A percentile compares a stretch with the other conserved stretches of the same genome.
Evolutionary conservation across 2,797 vertebrate genomes (phyloP).

Genomic region (Dryobates pubescens): DNA sequence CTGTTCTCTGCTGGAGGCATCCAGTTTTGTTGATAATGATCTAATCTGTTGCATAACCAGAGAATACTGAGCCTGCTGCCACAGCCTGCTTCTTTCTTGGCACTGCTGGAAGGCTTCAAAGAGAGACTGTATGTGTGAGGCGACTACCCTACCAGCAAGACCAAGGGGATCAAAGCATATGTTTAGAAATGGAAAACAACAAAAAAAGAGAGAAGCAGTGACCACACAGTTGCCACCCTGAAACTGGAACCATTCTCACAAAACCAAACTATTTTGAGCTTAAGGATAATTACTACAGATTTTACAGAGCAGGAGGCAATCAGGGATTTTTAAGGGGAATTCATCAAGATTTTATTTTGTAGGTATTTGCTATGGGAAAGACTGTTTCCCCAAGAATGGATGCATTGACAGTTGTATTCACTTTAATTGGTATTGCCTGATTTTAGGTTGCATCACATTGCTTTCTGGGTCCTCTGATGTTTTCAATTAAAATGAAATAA

Average conservation of each 20-base stretch:
- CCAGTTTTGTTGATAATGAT: conserved; percentile 64
- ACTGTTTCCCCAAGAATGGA: not conserved
- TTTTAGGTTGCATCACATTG: not conserved
- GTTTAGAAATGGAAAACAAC: conserved; percentile 54
- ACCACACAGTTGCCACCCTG: conserved; percentile 1
- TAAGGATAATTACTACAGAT: not conserved
- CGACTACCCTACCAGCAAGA: conserved; percentile 48
- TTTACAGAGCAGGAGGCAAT: not conserved
- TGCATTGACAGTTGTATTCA: not conserved
- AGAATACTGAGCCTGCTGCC: conserved; percentile 47
- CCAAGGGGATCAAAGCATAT: conserved; percentile 40
- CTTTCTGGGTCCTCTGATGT: not conserved
- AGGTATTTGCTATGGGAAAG: not conserved
- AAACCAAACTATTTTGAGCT: not conserved
- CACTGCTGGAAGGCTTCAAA: conserved; percentile 59
- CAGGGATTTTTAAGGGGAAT: not conserved
- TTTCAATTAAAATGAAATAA: not conserved
- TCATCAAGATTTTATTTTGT: not conserved
- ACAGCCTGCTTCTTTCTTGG: conserved; percentile 60
- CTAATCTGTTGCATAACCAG: conserved; percentile 66
- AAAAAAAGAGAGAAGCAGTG: not conserved
- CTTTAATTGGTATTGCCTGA: not conserved
- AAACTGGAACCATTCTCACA: conserved; percentile 25
- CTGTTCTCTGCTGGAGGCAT: conserved; percentile 51
- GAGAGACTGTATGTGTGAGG: conserved; percentile 37